Evolutionary conservation across 2,113 vertebrate genomes (phyloP).

Genomic region (Microcebus murinus): DNA sequence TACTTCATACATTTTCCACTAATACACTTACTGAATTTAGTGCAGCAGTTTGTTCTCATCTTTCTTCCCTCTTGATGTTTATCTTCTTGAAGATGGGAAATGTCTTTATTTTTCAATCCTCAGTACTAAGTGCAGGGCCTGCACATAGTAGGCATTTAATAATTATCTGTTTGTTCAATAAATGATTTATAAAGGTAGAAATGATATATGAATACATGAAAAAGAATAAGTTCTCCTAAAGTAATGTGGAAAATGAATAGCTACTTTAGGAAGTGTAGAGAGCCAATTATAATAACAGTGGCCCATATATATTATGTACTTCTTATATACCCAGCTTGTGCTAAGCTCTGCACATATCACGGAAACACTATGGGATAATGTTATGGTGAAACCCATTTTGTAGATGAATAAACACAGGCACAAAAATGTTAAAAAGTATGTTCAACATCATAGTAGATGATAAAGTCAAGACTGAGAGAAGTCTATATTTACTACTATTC

Average conservation of each 20-base stretch:
- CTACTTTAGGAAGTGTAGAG: neutral
- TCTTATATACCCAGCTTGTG: neutral
- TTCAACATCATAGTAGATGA: neutral
- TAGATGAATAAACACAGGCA: conserved; percentile 33
- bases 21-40: neutral
- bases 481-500: neutral
- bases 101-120: neutral
- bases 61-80: neutral
- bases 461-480: neutral
- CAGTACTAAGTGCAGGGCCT: neutral
- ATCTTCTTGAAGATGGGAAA: conserved; percentile 32
- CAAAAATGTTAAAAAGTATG: neutral
- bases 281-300: neutral
- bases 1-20: neutral
- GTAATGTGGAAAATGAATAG: neutral
- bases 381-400: conserved; percentile 16
- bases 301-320: neutral
- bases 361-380: conserved; percentile 10
- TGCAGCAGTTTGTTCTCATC: neutral
- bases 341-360: neutral
- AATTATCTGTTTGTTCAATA: neutral
- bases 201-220: neutral
- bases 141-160: neutral
- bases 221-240: conserved; percentile 19
- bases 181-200: conserved; percentile 21